Conservation (phyloP, 2,113 vertebrate genomes). For the Micromys minutus region DNA sequence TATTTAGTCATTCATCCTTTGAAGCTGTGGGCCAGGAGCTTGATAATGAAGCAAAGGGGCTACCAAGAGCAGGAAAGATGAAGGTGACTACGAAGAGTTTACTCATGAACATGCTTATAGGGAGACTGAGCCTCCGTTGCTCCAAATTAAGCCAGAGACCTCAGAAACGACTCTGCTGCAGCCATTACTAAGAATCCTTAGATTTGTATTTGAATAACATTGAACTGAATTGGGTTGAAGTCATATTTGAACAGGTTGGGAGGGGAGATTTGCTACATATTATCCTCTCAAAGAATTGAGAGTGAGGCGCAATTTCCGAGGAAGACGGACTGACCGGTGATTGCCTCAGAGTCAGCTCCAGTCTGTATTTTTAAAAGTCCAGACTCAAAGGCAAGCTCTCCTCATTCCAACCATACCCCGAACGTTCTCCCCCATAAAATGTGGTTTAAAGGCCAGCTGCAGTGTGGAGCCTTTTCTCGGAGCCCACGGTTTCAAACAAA, state of each 20-base stretch:
- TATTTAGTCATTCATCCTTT: conserved; percentile 7
- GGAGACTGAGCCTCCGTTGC: conserved; percentile 46
- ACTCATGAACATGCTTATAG: conserved; percentile 33
- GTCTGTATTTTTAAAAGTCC: conserved; percentile 75
- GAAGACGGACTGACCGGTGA: conserved; percentile 67
- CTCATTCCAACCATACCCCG: conserved; percentile 70
- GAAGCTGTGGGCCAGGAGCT: conserved; percentile 3
- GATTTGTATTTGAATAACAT: conserved; percentile 75
- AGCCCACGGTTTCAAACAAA: conserved; percentile 82
- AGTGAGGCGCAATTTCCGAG: conserved; percentile 71
- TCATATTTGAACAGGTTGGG: conserved; percentile 69
- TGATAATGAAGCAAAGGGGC: conserved; percentile 2
- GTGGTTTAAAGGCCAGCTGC: conserved; percentile 85
- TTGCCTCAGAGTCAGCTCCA: conserved; percentile 72
- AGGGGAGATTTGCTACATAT: conserved; percentile 75
- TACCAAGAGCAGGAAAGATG: neutral
- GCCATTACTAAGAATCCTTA: conserved; percentile 62
- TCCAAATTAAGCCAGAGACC: conserved; percentile 71
- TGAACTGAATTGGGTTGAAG: conserved; percentile 79
- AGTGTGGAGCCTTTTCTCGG: conserved; percentile 78
- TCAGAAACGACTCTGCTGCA: neutral
- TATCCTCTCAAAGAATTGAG: conserved; percentile 75
- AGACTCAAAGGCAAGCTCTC: conserved; percentile 71
- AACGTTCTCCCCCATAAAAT: conserved; percentile 81
- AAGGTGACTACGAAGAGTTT: conserved; percentile 29